phyloP scores from a whole-genome alignment of 2,797 vertebrate genomes.

The Tolypeutes matacus region DNA sequence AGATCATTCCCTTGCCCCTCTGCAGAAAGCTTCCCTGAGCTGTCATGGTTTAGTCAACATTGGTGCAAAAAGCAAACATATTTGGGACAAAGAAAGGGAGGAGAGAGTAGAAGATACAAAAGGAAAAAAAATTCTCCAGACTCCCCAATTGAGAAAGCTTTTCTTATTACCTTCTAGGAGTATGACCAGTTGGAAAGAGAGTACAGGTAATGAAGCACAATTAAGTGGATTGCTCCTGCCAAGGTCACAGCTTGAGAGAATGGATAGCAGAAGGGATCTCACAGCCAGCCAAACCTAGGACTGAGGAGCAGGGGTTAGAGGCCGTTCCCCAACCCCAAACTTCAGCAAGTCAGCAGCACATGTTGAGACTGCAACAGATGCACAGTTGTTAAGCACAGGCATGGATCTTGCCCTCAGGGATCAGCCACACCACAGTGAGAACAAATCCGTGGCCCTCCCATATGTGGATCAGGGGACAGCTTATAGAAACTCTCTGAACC shows the following conservation, averaged over 20 bases:
- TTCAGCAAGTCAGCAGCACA: not conserved
- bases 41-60: not conserved
- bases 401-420: not conserved
- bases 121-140: not conserved
- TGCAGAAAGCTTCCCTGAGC: not conserved
- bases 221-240: constrained; percentile 69
- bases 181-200: constrained; percentile 68
- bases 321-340: not conserved
- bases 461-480: not conserved
- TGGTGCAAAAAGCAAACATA: not conserved
- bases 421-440: not conserved
- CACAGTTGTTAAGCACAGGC: not conserved
- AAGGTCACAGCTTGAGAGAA: constrained; percentile 71
- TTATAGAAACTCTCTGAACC: not conserved
- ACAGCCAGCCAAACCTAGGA: constrained; percentile 33
- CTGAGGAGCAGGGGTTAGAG: not conserved
- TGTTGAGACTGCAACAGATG: not conserved
- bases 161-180: constrained; percentile 64
- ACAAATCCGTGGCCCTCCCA: not conserved
- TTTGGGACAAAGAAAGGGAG: not conserved
- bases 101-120: not conserved
- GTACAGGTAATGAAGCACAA: constrained; percentile 78
- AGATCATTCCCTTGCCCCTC: not conserved
- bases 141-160: constrained; percentile 6
- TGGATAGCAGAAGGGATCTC: constrained; percentile 48